These are phyloP conservation scores for Clarias laeviceps DNA, from an alignment of 2,797 vertebrate genomes.

Conservation along the genomic window DNA sequence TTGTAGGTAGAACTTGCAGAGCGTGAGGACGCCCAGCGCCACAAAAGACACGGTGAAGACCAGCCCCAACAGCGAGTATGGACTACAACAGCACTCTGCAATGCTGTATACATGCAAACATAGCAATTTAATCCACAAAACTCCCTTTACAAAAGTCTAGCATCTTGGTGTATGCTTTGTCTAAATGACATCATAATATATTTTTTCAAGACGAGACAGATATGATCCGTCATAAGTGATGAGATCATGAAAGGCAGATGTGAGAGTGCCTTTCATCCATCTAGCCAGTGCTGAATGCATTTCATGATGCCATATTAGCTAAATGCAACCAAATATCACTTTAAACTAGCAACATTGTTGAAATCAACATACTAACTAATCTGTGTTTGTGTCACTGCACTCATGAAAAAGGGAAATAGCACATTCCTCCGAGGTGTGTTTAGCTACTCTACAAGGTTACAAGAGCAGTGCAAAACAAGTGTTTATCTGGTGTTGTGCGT, in stretches of 20 bases:
- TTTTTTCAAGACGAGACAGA: neutral
- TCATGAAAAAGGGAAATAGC: neutral
- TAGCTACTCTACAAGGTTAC: neutral
- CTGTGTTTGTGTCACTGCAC: neutral
- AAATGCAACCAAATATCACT: neutral
- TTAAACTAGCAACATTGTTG: neutral
- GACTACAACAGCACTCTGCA: conserved; percentile 97
- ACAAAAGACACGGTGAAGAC: conserved; percentile 98
- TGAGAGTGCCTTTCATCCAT: neutral
- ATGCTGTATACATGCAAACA: conserved; percentile 76
- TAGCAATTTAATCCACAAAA: neutral
- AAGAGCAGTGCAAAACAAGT: neutral
- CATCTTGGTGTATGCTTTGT: neutral
- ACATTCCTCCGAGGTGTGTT: neutral
- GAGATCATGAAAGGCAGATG: neutral
- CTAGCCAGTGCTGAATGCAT: neutral
- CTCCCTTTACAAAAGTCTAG: no score
- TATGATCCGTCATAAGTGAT: neutral
- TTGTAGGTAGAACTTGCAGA: conserved; percentile 99
- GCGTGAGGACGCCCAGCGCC: conserved; percentile 93
- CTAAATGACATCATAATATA: neutral
- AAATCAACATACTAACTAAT: neutral
- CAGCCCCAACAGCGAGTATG: conserved; percentile 94
- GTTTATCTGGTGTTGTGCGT: neutral
- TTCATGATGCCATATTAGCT: neutral